These are phyloP conservation scores for Serranus cabrilla DNA, from an alignment of 2,797 vertebrate species.

Conservation along the genomic window DNA sequence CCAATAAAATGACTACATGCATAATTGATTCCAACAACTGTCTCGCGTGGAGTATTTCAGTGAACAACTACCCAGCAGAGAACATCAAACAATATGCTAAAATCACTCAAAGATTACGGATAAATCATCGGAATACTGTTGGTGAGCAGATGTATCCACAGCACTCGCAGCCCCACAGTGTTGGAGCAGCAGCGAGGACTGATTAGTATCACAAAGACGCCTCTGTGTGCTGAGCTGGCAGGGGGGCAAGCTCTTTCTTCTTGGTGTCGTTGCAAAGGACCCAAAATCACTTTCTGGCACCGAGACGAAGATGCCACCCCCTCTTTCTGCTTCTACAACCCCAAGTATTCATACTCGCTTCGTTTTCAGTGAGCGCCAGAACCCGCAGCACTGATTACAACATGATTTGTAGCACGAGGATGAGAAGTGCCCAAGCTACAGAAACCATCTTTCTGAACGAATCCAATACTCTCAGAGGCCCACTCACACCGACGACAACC, in stretches of 20 bases:
- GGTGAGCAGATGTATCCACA: conserved; percentile 11
- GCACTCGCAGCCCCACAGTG: conserved; percentile 26
- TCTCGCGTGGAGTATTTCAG: not conserved
- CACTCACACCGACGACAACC: conserved; percentile 31
- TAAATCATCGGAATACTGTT: conserved; percentile 9
- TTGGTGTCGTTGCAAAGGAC: conserved; percentile 59
- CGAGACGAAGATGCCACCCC: conserved; percentile 27
- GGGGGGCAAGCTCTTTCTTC: conserved; percentile 58
- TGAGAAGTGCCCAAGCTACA: conserved; percentile 26
- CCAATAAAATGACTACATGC: conserved; percentile 19
- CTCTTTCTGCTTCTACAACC: conserved; percentile 41
- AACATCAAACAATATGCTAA: conserved; percentile 30
- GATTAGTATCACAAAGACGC: conserved; percentile 65
- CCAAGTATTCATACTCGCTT: conserved; percentile 32
- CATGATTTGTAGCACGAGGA: conserved; percentile 40
- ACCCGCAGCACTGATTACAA: conserved; percentile 29
- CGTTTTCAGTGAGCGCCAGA: conserved; percentile 22
- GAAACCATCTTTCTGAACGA: conserved; percentile 11
- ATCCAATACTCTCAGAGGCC: conserved; percentile 25
- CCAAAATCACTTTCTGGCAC: conserved; percentile 57
- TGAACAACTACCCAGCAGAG: conserved; percentile 26
- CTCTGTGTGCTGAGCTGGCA: conserved; percentile 68
- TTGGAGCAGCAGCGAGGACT: conserved; percentile 39
- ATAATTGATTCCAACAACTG: conserved; percentile 35
- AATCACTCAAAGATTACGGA: not conserved